Percentiles rank a stretch among this genome's conserved stretches.
Conservation (phyloP, 53 echinoderm and acorn worm species). For the Zoroaster sp. region DNA sequence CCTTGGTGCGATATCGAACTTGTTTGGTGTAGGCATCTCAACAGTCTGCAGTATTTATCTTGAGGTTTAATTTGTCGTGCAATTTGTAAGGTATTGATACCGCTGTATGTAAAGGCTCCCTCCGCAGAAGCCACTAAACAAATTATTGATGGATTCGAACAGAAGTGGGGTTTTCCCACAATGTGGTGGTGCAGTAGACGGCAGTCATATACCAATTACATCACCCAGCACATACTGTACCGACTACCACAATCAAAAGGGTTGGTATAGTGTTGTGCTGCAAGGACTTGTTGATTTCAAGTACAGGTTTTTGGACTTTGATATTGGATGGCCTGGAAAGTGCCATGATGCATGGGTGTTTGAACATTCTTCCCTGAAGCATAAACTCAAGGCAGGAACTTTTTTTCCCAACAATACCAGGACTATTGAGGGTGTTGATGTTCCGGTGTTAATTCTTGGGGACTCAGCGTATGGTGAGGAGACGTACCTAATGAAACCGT, state of each 20-base stretch:
- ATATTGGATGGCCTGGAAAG: neutral
- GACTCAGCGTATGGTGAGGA: neutral
- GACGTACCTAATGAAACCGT: constrained; percentile 22
- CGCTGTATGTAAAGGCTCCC: neutral
- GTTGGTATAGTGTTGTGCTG: neutral
- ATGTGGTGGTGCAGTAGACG: neutral
- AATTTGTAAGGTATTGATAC: neutral
- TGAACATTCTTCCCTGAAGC: neutral
- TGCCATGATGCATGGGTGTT: constrained; percentile 39
- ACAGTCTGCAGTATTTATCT: neutral
- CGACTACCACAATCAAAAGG: neutral
- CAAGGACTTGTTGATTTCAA: neutral
- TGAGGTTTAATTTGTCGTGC: neutral
- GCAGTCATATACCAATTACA: neutral
- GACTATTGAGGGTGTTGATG: neutral
- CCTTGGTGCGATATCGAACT: neutral
- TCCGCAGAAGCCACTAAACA: neutral
- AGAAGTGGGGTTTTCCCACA: neutral
- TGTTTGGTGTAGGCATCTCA: neutral
- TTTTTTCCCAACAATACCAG: neutral
- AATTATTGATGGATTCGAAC: neutral
- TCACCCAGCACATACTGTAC: neutral
- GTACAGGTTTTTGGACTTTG: neutral
- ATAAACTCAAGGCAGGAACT: neutral
- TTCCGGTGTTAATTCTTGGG: neutral